Conservation (phyloP, 1,140 invertebrate species). For the Leptinotarsa lineolata region DNA sequence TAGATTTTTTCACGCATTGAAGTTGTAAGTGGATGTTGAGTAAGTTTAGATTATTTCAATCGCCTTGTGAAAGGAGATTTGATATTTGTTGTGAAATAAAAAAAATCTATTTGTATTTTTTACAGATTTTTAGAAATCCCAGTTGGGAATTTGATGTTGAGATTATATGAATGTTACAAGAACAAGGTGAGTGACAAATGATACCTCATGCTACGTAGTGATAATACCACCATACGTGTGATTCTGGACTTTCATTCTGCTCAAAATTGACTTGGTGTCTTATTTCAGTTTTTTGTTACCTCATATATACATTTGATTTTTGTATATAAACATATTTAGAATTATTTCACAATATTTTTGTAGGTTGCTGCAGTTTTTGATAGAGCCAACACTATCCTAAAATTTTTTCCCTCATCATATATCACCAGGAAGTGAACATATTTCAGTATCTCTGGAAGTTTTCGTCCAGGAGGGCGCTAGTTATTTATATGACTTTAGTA, state of each 20-base stretch:
- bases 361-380: conserved; percentile 2
- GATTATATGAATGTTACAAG: background rate
- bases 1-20: too few species aligned
- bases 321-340: background rate
- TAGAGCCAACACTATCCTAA: background rate
- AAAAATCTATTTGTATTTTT: too few species aligned
- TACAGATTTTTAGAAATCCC: too few species aligned
- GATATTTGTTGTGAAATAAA: too few species aligned
- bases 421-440: conserved; percentile 5
- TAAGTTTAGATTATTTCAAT: too few species aligned
- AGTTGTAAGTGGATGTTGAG: too few species aligned
- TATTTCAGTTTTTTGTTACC: background rate
- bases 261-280: background rate
- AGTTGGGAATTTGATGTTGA: background rate
- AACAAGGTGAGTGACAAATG: conserved; percentile 2
- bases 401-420: background rate
- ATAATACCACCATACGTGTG: background rate
- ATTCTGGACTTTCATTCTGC: background rate
- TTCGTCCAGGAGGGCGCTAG: conserved; percentile 78
- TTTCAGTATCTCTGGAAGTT: conserved; percentile 18
- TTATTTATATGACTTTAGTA: conserved; percentile 85
- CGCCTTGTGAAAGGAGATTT: too few species aligned
- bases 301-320: background rate
- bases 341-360: background rate
- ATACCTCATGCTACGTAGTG: conserved; percentile 5